Conservation (phyloP, 2,888 invertebrate species). For the Yponomeuta evonymella region DNA sequence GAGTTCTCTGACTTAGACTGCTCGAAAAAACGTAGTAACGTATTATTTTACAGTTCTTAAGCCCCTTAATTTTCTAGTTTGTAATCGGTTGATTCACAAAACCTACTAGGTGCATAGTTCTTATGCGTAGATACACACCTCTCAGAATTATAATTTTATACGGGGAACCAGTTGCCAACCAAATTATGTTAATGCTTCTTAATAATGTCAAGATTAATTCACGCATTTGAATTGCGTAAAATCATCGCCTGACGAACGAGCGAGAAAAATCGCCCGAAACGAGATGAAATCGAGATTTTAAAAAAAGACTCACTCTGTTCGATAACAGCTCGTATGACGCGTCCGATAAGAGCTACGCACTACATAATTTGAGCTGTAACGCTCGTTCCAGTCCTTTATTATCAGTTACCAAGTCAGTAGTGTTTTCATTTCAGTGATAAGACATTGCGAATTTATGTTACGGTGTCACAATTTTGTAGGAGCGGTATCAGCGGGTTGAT, state of each 20-base stretch:
- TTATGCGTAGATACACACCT: background rate
- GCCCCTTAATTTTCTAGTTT: too few relatives aligned
- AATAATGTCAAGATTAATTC: background rate
- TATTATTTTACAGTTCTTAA: too few relatives aligned
- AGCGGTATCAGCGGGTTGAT: slow-evolving; percentile 56
- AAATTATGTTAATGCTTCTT: background rate
- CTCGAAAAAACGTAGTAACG: too few relatives aligned
- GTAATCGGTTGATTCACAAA: too few relatives aligned
- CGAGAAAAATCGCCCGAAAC: background rate
- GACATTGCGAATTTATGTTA: slow-evolving; percentile 72
- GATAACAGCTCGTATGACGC: too few relatives aligned
- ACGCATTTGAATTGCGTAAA: background rate
- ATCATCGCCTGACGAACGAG: background rate
- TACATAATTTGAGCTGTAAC: background rate
- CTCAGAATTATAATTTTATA: background rate
- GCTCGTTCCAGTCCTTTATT: background rate
- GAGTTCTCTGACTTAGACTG: too few relatives aligned
- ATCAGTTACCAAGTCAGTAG: background rate
- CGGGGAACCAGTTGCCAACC: background rate
- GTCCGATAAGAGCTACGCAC: too few relatives aligned
- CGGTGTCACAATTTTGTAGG: slow-evolving; percentile 51
- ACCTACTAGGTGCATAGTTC: too few relatives aligned
- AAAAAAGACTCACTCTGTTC: too few relatives aligned
- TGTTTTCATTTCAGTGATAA: slow-evolving; percentile 49
- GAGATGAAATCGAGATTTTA: background rate